Percentiles rank a stretch among this genome's conserved stretches.
phyloP scores from a whole-genome alignment of 2,113 vertebrate species.

The Picathartes gymnocephalus region DNA sequence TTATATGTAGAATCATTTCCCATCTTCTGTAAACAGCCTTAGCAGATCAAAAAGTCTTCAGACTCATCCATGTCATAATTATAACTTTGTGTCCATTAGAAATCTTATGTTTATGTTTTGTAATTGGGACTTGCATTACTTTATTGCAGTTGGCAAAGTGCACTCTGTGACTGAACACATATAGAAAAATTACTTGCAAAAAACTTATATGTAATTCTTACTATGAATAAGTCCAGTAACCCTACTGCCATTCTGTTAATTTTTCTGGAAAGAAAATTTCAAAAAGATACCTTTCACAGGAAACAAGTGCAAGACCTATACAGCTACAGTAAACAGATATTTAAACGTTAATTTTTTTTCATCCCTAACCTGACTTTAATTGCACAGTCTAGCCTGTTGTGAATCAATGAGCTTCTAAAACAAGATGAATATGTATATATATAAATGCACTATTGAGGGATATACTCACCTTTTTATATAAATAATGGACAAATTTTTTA shows the following conservation, averaged over 20 bases:
- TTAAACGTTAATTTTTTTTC: not conserved
- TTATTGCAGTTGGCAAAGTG: not conserved
- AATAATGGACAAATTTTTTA: not conserved
- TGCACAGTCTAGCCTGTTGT: not conserved
- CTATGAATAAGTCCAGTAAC: not conserved
- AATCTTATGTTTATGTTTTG: not conserved
- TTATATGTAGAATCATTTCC: not conserved
- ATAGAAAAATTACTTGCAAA: not conserved
- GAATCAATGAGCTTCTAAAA: not conserved
- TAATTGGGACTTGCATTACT: not conserved
- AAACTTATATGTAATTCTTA: fast-evolving
- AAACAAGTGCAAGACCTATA: not conserved
- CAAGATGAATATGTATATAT: not conserved
- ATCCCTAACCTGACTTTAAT: not conserved
- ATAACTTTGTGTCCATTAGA: not conserved
- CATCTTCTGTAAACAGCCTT: not conserved
- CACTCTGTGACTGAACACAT: not conserved
- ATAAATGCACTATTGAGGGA: not conserved
- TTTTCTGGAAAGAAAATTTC: not conserved
- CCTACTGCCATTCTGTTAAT: not conserved
- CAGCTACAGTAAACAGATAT: not conserved
- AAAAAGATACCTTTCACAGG: not conserved
- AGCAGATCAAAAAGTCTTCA: not conserved
- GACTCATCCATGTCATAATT: not conserved
- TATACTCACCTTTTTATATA: not conserved